Base-by-base conservation (phyloP, 2,113 vertebrate genomes). In the Lontra canadensis region DNA sequence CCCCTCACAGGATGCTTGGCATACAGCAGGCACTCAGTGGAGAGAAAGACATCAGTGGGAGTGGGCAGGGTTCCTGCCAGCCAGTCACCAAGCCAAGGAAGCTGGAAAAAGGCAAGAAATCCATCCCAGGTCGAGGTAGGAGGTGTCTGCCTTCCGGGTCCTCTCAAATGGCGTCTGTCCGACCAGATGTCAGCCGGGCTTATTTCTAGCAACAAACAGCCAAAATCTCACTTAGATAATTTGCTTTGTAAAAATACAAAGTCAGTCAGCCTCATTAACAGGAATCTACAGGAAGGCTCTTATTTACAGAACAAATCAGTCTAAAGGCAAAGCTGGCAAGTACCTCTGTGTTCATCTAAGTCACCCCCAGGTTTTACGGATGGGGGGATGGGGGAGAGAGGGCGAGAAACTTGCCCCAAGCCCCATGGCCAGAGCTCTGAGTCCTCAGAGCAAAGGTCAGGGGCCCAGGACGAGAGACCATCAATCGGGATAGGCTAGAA, bases 221-320 rank as follows among this genome's bases (percentile, higher is more conserved):
- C 55, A 87, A 86, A 34, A 31, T 36, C 93, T 86, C 42, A 1
- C 79, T n/a, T 59, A 83, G 34, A 67, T 71, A 21, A 83, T 59
- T 94, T 84, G 88, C 81, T 96, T 81, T 69, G 74, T 93, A 78
- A 84, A 90, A 95, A 71, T 36, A 57, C 88, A 84, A 88, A 95
- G 26, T 86, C 42, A 88, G 81, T 18, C 85, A 55, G 36, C 44
- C 61, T 90, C 74, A 11, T 78, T 90, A 94, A 74, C 44, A 83
- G 52, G 57, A 92, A 52, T 82, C 74, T 57, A 52, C 39, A 89
- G 44, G 65, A 85, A 81, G 74, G 57, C 23, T 67, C 79, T 17
- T 69, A 26, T 44, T 44, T 61, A n/a, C 39, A 47, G 39, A 76
- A 85, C 21, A 80, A 36, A 92, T 82, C 6, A 65, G 59, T 61